Conservation (phyloP, 2,797 vertebrate genomes). For the Pyrocephalus nanus region DNA sequence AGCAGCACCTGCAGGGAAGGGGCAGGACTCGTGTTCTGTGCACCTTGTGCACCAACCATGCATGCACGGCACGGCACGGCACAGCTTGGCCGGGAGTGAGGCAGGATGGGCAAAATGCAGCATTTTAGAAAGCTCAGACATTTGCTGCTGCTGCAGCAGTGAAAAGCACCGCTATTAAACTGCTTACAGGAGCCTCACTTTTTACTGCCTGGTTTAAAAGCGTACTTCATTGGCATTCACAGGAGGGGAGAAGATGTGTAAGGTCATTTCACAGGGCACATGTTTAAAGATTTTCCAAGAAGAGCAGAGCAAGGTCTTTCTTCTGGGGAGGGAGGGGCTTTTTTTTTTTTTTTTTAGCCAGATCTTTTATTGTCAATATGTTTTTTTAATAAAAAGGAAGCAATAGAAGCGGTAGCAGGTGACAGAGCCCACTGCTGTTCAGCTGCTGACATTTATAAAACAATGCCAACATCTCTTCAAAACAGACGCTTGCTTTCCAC, state of each 20-base stretch:
- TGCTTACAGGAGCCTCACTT: neutral
- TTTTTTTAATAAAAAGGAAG: constrained; percentile 55
- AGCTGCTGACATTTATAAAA: constrained; percentile 51
- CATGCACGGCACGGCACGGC: rapidly evolving
- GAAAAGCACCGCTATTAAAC: neutral
- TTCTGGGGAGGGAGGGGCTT: neutral
- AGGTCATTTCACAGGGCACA: constrained; percentile 31
- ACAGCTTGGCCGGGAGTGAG: rapidly evolving
- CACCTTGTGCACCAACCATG: rapidly evolving
- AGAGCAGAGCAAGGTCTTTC: constrained; percentile 12
- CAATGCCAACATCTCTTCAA: constrained; percentile 50
- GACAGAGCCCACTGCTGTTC: neutral
- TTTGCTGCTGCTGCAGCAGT: neutral
- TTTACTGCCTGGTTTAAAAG: constrained; percentile 18
- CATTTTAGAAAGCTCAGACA: neutral
- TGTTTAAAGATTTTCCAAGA: constrained; percentile 57
- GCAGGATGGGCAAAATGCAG: neutral
- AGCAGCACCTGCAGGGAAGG: rapidly evolving
- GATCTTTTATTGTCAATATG: constrained; percentile 47
- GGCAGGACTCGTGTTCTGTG: neutral
- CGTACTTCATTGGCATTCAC: neutral
- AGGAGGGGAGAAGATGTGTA: constrained; percentile 12
- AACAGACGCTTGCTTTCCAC: constrained; percentile 45
- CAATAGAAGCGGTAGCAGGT: neutral
- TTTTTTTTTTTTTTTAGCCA: neutral